A percentile compares a stretch with the other conserved stretches of the same genome.
These are phyloP conservation scores for Gymnothorax reevesii DNA, from an alignment of 2,797 vertebrate species.

Conservation along the genomic window DNA sequence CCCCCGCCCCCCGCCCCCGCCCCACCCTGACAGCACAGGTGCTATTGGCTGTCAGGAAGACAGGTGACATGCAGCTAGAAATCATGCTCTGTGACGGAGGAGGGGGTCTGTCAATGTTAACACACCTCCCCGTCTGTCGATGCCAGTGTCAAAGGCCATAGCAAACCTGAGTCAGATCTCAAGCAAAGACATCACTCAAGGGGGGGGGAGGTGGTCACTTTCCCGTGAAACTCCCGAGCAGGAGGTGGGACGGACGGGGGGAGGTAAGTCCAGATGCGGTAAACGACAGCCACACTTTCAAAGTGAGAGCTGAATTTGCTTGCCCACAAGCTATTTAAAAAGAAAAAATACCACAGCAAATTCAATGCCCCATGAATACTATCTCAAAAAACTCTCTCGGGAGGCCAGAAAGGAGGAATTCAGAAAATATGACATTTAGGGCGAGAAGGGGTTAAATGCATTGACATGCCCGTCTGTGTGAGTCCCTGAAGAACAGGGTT, in stretches of 20 bases:
- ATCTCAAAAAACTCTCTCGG: neutral
- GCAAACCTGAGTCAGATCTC: slow-evolving; percentile 26
- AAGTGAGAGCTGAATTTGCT: slow-evolving; percentile 60
- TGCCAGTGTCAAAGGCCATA: neutral
- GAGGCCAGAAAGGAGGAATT: neutral
- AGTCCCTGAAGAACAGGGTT: neutral
- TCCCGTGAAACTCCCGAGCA: neutral
- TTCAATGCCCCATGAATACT: too few relatives aligned
- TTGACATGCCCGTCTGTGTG: neutral
- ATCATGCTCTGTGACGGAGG: slow-evolving; percentile 34
- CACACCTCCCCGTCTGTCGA: slow-evolving; percentile 68
- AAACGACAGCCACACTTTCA: slow-evolving; percentile 56
- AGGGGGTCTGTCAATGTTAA: slow-evolving; percentile 67
- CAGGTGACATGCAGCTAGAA: slow-evolving; percentile 66
- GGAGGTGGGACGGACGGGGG: neutral
- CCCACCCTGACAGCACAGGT: slow-evolving; percentile 32
- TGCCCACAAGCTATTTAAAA: slow-evolving; percentile 50
- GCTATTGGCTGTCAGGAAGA: neutral
- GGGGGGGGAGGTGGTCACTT: slow-evolving; percentile 28
- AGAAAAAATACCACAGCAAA: too few relatives aligned
- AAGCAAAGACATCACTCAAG: slow-evolving; percentile 13
- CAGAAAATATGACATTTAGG: neutral
- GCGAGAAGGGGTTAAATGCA: neutral
- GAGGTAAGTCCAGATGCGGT: neutral
- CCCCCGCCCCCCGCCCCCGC: slow-evolving; percentile 43